These are phyloP conservation scores for Malacoctenus gilli DNA, from an alignment of 2,797 vertebrate species.

Conservation along the genomic window DNA sequence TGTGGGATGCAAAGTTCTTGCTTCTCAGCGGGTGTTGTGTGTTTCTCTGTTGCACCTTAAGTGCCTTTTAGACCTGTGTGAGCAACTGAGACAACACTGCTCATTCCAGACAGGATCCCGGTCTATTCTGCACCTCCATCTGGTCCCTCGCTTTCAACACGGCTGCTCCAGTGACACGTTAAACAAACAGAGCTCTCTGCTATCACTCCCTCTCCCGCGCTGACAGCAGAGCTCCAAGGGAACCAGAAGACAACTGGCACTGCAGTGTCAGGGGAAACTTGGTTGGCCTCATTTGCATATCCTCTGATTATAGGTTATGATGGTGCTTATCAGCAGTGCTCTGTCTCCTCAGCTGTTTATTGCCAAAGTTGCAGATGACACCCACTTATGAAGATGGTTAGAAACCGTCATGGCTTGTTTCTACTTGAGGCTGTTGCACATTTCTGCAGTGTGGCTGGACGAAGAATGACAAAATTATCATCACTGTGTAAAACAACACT, in stretches of 20 bases:
- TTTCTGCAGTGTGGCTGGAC: conserved; percentile 6
- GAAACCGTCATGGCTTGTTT: conserved; percentile 28
- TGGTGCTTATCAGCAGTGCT: conserved; percentile 66
- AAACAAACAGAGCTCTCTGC: conserved; percentile 70
- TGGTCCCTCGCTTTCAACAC: conserved; percentile 60
- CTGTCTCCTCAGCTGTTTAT: conserved; percentile 48
- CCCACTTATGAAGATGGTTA: conserved; percentile 29
- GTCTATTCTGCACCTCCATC: conserved; percentile 59
- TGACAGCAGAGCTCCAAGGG: conserved; percentile 65
- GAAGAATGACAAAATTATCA: too few relatives aligned
- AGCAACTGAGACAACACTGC: conserved; percentile 47
- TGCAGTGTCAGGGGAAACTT: conserved; percentile 49
- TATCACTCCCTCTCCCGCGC: conserved; percentile 58
- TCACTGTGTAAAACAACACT: too few relatives aligned
- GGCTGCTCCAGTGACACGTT: conserved; percentile 66
- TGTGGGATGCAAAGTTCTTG: conserved; percentile 3
- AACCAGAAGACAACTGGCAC: conserved; percentile 57
- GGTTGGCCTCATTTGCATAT: conserved; percentile 69
- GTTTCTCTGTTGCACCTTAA: conserved; percentile 14
- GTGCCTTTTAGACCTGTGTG: conserved; percentile 17
- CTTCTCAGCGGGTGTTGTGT: conserved; percentile 10
- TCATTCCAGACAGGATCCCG: conserved; percentile 41
- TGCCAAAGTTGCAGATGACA: conserved; percentile 45
- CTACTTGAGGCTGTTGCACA: conserved; percentile 14
- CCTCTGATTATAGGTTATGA: conserved; percentile 72